Evolutionary conservation across 2,888 invertebrate species (phyloP), one percentile per base, ranked within the genome.

Genomic region (Willowsia nigromaculata): DNA sequence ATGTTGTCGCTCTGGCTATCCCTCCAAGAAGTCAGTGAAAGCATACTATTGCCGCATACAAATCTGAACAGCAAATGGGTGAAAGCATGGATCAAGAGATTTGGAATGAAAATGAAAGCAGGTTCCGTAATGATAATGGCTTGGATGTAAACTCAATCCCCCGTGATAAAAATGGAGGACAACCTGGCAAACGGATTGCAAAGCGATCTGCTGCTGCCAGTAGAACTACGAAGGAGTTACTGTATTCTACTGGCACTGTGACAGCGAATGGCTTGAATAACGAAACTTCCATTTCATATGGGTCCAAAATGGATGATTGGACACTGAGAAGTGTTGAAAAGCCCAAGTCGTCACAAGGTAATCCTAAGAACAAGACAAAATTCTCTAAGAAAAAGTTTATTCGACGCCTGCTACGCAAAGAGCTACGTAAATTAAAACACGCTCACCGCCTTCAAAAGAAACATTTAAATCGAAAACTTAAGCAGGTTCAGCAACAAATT

Each of bases 181-280:
- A 43, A 30, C 13, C 30, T 1, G 33, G 4, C 15, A 78, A 74
- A 37, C 43, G 47, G n/a, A 0, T 81, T 71, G 86, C 81, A 2
- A 87, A 87, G 33, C 37, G 88, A 37, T 71, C 88, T 1, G 82
- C 88, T 25, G 33, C 53, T n/a, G 33, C 68, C 27, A 33, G 33
- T 18, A 71, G 81, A 15, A 50, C 82, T 0, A 88, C 76, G 6
- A 82, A 88, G 50, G 78, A 76, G n/a, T 18, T 83, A 15, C 33
- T 74, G 33, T 83, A 65, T 53, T 27, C 59, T 2, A 15, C 76
- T 15, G 9, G 37, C 4, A 9, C 74, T n/a, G 15, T 56, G 6
- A 27, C 25, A n/a, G 18, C 43, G n/a, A 87, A 81, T 56, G 7
- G 40, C 0, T 56, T 88, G 47, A 74, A 71, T 18, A 88, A 88